These are phyloP conservation scores for Microctenopoma stevenorrisi DNA, from an alignment of 2,797 vertebrate genomes.

Conservation along the genomic window DNA sequence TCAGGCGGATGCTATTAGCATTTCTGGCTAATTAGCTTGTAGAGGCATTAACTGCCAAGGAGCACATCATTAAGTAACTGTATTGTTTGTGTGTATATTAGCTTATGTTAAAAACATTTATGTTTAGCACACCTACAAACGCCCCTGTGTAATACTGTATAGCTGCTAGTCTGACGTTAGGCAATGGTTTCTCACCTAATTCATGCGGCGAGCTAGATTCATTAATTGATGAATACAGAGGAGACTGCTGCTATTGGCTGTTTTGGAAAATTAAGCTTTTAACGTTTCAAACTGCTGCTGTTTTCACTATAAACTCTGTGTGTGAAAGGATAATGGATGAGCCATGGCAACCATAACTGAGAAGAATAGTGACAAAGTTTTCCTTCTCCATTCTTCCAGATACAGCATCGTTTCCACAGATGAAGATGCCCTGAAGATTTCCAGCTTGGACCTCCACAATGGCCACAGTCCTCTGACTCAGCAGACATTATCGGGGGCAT, in stretches of 20 bases:
- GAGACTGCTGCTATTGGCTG: too few species aligned
- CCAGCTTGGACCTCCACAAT: slow-evolving; percentile 90
- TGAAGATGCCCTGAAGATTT: slow-evolving; percentile 92
- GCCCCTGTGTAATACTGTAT: neutral
- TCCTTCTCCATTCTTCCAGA: slow-evolving; percentile 61
- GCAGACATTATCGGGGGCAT: slow-evolving; percentile 66
- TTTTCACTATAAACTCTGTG: too few species aligned
- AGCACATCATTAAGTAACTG: neutral
- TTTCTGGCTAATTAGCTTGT: too few species aligned
- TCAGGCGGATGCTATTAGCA: too few species aligned
- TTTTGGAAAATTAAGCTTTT: too few species aligned
- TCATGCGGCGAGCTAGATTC: too few species aligned
- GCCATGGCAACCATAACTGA: neutral
- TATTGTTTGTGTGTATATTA: neutral
- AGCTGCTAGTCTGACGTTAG: neutral
- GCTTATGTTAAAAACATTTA: too few species aligned
- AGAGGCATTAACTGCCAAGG: neutral
- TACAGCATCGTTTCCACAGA: slow-evolving; percentile 94
- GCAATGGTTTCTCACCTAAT: too few species aligned
- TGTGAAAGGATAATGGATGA: too few species aligned
- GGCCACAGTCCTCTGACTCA: slow-evolving; percentile 77
- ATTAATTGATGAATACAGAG: too few species aligned
- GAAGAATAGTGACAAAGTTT: neutral
- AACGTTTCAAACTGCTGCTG: neutral
- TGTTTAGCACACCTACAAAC: neutral